These are phyloP conservation scores for Peromyscus polionotus DNA, from an alignment of 2,113 vertebrate genomes.

Conservation along the genomic window DNA sequence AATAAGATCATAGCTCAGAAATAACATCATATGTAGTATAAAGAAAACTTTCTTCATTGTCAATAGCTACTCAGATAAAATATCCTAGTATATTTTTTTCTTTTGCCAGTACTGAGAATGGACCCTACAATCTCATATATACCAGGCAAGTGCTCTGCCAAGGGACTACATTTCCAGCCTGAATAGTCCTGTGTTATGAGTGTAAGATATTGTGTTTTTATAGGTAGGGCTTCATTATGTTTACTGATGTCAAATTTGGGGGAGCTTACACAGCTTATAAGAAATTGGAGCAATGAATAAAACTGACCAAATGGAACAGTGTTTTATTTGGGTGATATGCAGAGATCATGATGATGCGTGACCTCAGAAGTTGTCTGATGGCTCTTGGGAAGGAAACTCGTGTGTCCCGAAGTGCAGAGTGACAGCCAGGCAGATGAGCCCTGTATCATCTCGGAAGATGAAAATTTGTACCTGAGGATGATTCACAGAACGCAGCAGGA, in stretches of 20 bases:
- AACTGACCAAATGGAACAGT: slow-evolving; percentile 52
- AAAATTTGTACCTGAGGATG: slow-evolving; percentile 68
- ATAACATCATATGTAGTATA: neutral
- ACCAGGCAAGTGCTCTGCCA: neutral
- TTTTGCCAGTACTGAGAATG: neutral
- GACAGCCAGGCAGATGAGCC: slow-evolving; percentile 39
- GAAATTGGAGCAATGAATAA: slow-evolving; percentile 58
- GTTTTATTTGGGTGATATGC: slow-evolving; percentile 50
- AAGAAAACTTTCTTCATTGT: slow-evolving; percentile 1
- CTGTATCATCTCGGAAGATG: slow-evolving; percentile 32
- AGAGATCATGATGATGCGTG: slow-evolving; percentile 53
- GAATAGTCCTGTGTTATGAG: neutral
- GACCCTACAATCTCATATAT: neutral
- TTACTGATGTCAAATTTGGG: neutral
- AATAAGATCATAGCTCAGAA: neutral
- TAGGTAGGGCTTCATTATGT: neutral
- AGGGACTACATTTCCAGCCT: neutral
- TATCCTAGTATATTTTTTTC: neutral
- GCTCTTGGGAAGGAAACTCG: slow-evolving; percentile 18
- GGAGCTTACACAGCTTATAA: neutral
- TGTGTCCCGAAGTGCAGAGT: neutral
- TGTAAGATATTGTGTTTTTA: slow-evolving; percentile 21
- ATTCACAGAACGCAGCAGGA: slow-evolving; percentile 77
- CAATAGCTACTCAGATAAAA: neutral
- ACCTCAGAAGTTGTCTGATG: slow-evolving; percentile 31